These are phyloP conservation scores for Trinectes maculatus DNA, from an alignment of 2,113 vertebrate species.

Conservation along the genomic window DNA sequence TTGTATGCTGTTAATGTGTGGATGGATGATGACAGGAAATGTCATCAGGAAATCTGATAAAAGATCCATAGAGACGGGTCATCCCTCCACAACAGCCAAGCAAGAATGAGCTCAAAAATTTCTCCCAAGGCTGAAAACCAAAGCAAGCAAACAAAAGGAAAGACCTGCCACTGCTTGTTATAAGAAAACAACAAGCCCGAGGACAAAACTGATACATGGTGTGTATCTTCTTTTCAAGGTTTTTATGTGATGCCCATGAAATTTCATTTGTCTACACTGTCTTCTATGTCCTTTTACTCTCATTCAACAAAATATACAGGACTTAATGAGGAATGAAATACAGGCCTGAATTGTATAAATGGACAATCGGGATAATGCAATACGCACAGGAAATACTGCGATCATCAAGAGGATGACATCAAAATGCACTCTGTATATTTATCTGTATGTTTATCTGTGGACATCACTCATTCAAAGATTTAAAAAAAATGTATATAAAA, in stretches of 20 bases:
- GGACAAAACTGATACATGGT: slow-evolving; percentile 16
- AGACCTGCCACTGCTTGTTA: slow-evolving; percentile 26
- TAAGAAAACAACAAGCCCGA: slow-evolving; percentile 16
- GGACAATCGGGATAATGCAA: neutral
- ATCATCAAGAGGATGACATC: neutral
- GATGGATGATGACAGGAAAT: slow-evolving; percentile 16
- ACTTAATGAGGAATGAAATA: neutral
- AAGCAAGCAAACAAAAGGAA: slow-evolving; percentile 33
- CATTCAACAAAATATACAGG: slow-evolving; percentile 3
- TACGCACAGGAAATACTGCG: neutral
- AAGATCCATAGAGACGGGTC: slow-evolving; percentile 8
- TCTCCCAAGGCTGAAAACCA: slow-evolving; percentile 12
- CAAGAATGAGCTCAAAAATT: neutral
- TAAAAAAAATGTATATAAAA: too few species aligned
- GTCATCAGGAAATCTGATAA: slow-evolving; percentile 9
- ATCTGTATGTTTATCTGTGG: neutral
- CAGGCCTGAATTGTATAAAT: neutral
- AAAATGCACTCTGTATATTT: neutral
- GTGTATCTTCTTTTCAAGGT: slow-evolving; percentile 3
- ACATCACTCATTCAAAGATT: too few species aligned
- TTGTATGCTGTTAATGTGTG: neutral
- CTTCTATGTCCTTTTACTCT: neutral
- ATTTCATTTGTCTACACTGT: slow-evolving; percentile 17
- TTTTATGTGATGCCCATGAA: neutral
- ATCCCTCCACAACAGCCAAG: slow-evolving; percentile 7